A percentile compares a stretch with the other conserved stretches of the same genome.
Evolutionary conservation across 2,888 invertebrate genomes (phyloP).

Genomic region (Anoplius nigerrimus): DNA sequence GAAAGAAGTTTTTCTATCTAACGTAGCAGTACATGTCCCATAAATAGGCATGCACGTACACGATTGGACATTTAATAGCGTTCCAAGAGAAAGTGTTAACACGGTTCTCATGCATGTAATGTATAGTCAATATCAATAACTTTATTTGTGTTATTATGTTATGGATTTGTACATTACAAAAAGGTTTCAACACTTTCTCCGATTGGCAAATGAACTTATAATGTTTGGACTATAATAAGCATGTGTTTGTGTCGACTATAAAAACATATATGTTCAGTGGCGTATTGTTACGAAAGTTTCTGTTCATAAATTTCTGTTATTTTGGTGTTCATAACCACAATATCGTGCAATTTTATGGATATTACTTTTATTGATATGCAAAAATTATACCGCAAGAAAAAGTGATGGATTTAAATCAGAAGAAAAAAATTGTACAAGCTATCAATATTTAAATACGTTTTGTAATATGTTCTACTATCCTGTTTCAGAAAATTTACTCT

Average conservation of each 20-base stretch:
- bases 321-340: conserved; percentile 24
- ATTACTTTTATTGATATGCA: conserved; percentile 16
- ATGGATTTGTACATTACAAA: conserved; percentile 36
- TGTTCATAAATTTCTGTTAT: conserved; percentile 15
- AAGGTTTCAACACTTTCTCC: conserved; percentile 30
- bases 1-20: too few relatives aligned
- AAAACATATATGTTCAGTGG: conserved; percentile 1
- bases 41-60: too few relatives aligned
- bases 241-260: conserved; percentile 15
- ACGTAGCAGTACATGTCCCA: too few relatives aligned
- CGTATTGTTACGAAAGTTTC: conserved; percentile 16
- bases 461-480: not conserved
- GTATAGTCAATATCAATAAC: conserved; percentile 73
- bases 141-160: conserved; percentile 49
- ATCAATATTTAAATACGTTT: not conserved
- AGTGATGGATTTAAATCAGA: too few relatives aligned
- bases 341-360: conserved; percentile 12
- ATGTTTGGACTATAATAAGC: conserved; percentile 11
- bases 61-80: too few relatives aligned
- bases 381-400: not conserved
- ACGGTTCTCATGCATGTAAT: conserved; percentile 1
- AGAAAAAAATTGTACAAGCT: too few relatives aligned
- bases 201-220: conserved; percentile 11
- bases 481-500: not conserved
- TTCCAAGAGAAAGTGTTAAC: too few relatives aligned